Evolutionary conservation across 2,797 vertebrate genomes (phyloP).

Genomic region (Todus mexicanus): DNA sequence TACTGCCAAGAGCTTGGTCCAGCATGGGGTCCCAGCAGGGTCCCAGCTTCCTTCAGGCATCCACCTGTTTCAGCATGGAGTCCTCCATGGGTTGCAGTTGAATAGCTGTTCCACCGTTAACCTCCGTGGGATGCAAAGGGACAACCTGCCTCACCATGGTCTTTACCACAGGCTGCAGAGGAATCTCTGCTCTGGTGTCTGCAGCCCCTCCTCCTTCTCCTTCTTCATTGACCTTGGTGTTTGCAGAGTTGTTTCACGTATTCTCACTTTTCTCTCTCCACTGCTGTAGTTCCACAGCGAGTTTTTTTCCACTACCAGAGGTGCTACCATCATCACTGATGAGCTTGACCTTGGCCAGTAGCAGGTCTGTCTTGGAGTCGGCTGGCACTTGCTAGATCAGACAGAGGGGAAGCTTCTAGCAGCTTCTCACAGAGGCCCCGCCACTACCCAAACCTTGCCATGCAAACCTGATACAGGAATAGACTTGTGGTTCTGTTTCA

Average conservation of each 20-base stretch:
- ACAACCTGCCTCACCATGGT: neutral
- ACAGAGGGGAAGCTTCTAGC: neutral
- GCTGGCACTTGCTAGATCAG: neutral
- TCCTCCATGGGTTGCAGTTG: neutral
- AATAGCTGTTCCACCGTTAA: neutral
- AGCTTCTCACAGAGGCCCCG: neutral
- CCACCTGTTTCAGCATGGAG: neutral
- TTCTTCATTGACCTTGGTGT: neutral
- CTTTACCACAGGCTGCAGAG: neutral
- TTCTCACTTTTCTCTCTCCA: neutral
- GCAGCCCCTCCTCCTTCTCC: neutral
- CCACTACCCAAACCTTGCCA: neutral
- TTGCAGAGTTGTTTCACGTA: neutral
- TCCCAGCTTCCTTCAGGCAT: neutral
- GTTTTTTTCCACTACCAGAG: neutral
- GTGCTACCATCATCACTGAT: too few species aligned
- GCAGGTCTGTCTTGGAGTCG: fast-evolving
- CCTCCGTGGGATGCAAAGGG: neutral
- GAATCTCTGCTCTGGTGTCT: neutral
- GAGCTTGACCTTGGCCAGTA: neutral
- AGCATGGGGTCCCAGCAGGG: neutral
- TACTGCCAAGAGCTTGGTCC: neutral
- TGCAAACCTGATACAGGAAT: neutral
- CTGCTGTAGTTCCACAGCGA: neutral
- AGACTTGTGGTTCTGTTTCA: neutral